Evolutionary conservation across 2,113 vertebrate species (phyloP).

Genomic region (Forbesichthys agassizii): DNA sequence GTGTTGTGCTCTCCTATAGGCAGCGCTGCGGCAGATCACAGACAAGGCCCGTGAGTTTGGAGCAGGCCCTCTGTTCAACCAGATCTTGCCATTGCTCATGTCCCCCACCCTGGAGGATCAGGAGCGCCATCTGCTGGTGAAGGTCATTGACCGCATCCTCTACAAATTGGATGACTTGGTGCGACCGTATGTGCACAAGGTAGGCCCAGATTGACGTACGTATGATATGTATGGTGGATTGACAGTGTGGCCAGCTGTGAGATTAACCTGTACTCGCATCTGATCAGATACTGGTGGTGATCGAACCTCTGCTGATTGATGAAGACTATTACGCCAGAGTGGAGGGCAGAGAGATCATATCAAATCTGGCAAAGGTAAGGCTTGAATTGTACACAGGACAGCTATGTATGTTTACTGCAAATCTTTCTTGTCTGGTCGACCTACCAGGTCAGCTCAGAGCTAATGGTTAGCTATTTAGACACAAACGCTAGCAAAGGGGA

Average conservation of each 20-base stretch:
- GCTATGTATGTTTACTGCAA: constrained; percentile 31
- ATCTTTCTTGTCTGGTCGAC: constrained; percentile 67
- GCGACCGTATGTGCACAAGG: constrained; percentile 97
- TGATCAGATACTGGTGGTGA: constrained; percentile 94
- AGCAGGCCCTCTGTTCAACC: constrained; percentile 95
- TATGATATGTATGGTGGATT: fast-evolving
- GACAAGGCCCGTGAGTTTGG: constrained; percentile 98
- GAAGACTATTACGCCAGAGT: constrained; percentile 99
- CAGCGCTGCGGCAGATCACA: constrained; percentile 94
- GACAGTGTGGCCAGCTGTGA: neutral
- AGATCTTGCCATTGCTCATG: constrained; percentile 97
- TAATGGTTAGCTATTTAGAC: constrained; percentile 65
- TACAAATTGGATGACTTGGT: constrained; percentile 98
- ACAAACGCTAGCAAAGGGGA: constrained; percentile 47
- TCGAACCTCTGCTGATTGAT: constrained; percentile 97
- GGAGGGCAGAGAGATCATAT: constrained; percentile 98
- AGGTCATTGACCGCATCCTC: constrained; percentile 97
- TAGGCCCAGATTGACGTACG: constrained; percentile 36
- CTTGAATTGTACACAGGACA: neutral
- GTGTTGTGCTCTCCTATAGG: constrained; percentile 68
- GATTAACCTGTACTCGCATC: neutral
- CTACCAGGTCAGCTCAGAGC: constrained; percentile 60
- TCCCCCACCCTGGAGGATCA: constrained; percentile 98
- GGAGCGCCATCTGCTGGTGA: constrained; percentile 96
- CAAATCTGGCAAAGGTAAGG: constrained; percentile 96